phyloP scores from a whole-genome alignment of 2,888 invertebrate genomes.

The Idaea aversata region DNA sequence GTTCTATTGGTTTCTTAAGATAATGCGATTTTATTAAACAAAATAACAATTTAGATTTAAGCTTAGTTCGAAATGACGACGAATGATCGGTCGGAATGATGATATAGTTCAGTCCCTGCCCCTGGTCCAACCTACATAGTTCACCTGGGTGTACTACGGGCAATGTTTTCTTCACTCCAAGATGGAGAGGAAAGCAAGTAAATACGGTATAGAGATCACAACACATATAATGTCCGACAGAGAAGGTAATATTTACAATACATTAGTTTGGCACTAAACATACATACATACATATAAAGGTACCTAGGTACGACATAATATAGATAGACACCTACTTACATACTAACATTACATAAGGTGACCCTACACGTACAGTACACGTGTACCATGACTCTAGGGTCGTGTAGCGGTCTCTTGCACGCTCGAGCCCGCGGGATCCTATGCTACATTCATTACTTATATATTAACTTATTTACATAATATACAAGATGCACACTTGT shows the following conservation, averaged over 20 bases:
- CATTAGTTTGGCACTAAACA: constrained; percentile 30
- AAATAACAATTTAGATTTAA: too few relatives aligned
- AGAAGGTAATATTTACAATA: constrained; percentile 29
- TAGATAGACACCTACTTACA: constrained; percentile 11
- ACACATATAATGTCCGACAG: constrained; percentile 29
- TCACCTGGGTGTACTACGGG: too few relatives aligned
- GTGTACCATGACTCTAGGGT: too few relatives aligned
- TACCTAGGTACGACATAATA: background rate
- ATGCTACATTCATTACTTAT: constrained; percentile 14
- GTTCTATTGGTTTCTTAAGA: too few relatives aligned
- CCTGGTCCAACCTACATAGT: too few relatives aligned
- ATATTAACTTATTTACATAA: constrained; percentile 38
- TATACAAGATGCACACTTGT: constrained; percentile 27
- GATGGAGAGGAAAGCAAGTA: background rate
- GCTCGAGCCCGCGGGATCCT: constrained; percentile 17
- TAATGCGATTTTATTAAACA: too few relatives aligned
- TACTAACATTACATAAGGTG: constrained; percentile 8
- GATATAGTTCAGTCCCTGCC: too few relatives aligned
- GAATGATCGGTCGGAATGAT: too few relatives aligned
- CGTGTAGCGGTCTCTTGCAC: too few relatives aligned
- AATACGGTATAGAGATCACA: constrained; percentile 21
- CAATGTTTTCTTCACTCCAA: too few relatives aligned
- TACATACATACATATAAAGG: constrained; percentile 9
- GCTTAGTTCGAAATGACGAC: too few relatives aligned
- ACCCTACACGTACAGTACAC: constrained; percentile 3